Evolutionary conservation across 37 sponge, comb jelly and placozoan genomes (phyloP).

Genomic region (Beroe ovata): DNA sequence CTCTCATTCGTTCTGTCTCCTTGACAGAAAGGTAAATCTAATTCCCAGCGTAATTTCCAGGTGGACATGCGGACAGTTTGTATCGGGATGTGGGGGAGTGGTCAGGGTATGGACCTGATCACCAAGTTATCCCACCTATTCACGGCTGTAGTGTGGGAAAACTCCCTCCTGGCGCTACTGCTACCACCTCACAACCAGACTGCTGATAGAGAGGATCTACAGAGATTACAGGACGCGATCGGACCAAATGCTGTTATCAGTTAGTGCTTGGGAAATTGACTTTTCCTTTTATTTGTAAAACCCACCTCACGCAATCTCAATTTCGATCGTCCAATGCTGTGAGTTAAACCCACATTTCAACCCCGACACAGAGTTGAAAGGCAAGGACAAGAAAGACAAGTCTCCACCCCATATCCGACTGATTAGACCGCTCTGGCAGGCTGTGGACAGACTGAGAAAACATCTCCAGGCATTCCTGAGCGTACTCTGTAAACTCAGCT

Average conservation of each 20-base stretch:
- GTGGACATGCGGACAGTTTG: constrained; percentile 67
- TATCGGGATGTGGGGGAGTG: constrained; percentile 66
- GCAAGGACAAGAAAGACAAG: constrained; percentile 54
- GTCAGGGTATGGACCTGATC: constrained; percentile 20
- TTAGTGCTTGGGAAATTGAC: neutral
- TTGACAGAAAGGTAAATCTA: constrained; percentile 1
- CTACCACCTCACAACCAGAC: constrained; percentile 31
- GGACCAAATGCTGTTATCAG: constrained; percentile 65
- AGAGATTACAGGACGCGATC: constrained; percentile 22
- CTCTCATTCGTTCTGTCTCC: no score
- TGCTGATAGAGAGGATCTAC: neutral
- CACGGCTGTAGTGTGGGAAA: constrained; percentile 55
- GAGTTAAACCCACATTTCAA: no score
- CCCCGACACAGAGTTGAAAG: constrained; percentile 54
- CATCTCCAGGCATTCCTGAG: constrained; percentile 43
- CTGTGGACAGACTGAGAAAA: constrained; percentile 42
- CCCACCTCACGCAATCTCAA: no score
- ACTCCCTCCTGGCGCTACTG: constrained; percentile 10
- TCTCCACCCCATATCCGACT: constrained; percentile 53
- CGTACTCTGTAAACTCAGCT: constrained; percentile 59
- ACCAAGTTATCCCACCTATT: constrained; percentile 51
- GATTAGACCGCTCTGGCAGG: constrained; percentile 45
- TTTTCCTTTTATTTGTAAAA: neutral
- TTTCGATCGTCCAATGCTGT: no score
- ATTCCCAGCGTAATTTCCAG: constrained; percentile 54